A percentile compares a stretch with the other conserved stretches of the same genome.
Conservation (phyloP, 2,797 vertebrate species). For the Alosa sapidissima region DNA sequence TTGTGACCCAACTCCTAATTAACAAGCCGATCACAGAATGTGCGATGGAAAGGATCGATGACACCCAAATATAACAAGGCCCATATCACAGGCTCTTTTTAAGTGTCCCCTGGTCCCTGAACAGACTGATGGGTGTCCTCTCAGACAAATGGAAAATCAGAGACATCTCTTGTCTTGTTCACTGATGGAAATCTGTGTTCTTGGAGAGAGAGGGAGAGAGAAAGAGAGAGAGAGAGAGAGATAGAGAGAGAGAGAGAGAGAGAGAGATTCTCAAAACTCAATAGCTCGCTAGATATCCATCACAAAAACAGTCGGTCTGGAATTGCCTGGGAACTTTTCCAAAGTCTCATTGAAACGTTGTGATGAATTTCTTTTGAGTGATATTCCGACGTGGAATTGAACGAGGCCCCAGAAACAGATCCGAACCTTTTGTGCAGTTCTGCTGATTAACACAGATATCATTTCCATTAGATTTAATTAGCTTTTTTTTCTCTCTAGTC, state of each 20-base stretch:
- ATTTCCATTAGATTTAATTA: conserved; percentile 34
- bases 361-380: conserved; percentile 10
- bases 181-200: conserved; percentile 4
- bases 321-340: conserved; percentile 6
- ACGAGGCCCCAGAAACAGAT: conserved; percentile 33
- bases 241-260: not conserved
- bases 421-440: conserved; percentile 28
- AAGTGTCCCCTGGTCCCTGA: not conserved
- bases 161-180: not conserved
- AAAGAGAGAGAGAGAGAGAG: not conserved
- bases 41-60: not conserved
- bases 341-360: conserved; percentile 24
- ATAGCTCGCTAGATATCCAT: conserved; percentile 21
- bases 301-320: not conserved
- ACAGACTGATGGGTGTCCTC: not conserved
- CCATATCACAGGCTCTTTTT: not conserved
- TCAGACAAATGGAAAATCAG: not conserved
- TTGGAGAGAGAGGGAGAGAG: not conserved
- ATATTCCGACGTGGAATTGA: conserved; percentile 11
- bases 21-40: conserved; percentile 8
- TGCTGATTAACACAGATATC: conserved; percentile 9
- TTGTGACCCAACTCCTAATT: not conserved
- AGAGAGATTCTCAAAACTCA: conserved; percentile 23
- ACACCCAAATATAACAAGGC: not conserved
- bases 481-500: conserved; percentile 30